These are phyloP conservation scores for Elephas maximus DNA, from an alignment of 2,113 vertebrate species.

Conservation along the genomic window DNA sequence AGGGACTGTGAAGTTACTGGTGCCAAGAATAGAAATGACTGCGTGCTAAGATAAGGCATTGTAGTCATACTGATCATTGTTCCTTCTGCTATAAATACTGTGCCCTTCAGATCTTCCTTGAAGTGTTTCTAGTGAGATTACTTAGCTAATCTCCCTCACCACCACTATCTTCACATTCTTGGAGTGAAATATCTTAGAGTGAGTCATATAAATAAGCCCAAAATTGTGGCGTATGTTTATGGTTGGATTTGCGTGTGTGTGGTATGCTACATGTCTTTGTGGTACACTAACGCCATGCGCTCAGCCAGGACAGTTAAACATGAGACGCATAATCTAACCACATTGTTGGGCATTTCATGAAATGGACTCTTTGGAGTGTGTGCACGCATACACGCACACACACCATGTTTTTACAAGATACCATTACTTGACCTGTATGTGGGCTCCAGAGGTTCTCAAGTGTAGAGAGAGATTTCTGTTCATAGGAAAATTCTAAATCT, in stretches of 20 bases:
- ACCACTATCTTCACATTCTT: background rate
- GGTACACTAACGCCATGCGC: fast-evolving
- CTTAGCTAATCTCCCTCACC: background rate
- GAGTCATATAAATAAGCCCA: background rate
- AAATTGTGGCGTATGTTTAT: background rate
- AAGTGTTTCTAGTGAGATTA: background rate
- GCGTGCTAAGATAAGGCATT: background rate
- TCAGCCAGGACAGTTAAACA: fast-evolving
- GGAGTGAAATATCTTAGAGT: background rate
- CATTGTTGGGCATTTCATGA: slow-evolving; percentile 16
- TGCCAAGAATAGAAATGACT: background rate
- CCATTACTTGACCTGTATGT: slow-evolving; percentile 59
- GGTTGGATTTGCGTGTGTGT: fast-evolving
- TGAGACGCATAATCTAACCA: fast-evolving
- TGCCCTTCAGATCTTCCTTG: background rate
- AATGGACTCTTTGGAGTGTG: slow-evolving; percentile 66
- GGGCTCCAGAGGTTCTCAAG: slow-evolving; percentile 82
- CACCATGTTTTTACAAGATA: slow-evolving; percentile 58
- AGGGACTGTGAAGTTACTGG: background rate
- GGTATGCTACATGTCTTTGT: background rate
- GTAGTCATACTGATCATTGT: background rate
- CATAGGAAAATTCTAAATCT: slow-evolving; percentile 90
- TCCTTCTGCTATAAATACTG: fast-evolving
- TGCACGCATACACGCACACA: background rate
- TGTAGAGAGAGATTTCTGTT: slow-evolving; percentile 76